Evolutionary conservation across 2,888 invertebrate species (phyloP), one percentile per base, ranked within the genome.

Genomic region (Nomada ferruginata): DNA sequence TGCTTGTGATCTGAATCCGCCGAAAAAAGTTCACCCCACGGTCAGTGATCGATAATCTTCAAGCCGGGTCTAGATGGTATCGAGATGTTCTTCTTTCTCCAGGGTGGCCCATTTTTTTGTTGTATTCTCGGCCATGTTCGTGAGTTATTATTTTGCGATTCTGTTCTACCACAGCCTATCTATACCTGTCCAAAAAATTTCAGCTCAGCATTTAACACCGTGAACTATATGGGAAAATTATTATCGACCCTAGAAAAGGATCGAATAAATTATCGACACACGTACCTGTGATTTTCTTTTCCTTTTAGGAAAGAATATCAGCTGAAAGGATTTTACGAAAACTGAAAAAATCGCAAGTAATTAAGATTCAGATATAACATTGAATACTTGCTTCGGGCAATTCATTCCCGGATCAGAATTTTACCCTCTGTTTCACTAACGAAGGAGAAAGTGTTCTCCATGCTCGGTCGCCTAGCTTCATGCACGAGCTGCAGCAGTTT

Each of bases 1-100:
- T 76, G 89, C 76, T 87, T 83, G 81, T 73, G 89, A 88, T 88
- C 89, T 79, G 89, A 85, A 83, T 87, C 74, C 80, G 57, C 60
- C 59, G 52, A 55, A 70, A 84, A 78, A 82, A 68, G 42, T 63
- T 75, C 53, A 29, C 57, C 29, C 13, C 55, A 66, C n/a, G 53
- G 65, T 60, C 79, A 61, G 44, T 63, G 53, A 78, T 82, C 76
- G 76, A 82, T 87, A 76, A 76, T 61, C 47, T 20, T 68, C 57
- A 29, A 60, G 23, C 44, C 44, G 59, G 59, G 29, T 23, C 20
- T 52, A 42, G 20, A 18, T 20, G 68, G 52, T 42, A 59, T 73
- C 26, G 63, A 53, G 55, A 74, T 57, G 44, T 44, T 68, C 42
- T 57, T 52, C 29, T 20, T 44, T 61, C 59, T n/a, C 53, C 47